phyloP scores from a whole-genome alignment of 2,113 vertebrate genomes.

The Psittacula cyanocephala region DNA sequence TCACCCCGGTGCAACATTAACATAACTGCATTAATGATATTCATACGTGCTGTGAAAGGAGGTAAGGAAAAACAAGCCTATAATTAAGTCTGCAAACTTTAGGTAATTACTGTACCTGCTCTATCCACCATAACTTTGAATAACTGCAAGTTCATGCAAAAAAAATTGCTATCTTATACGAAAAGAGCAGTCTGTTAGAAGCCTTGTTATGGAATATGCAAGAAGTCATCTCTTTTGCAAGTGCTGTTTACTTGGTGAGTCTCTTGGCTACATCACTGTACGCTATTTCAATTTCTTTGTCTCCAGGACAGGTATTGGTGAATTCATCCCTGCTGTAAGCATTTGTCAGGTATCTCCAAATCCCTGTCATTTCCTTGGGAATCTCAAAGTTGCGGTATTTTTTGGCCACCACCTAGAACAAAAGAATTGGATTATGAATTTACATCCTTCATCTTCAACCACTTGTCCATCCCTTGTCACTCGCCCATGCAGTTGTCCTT shows the following conservation, averaged over 20 bases:
- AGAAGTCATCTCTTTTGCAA: neutral
- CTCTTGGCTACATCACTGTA: conserved; percentile 97
- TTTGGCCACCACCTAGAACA: conserved; percentile 92
- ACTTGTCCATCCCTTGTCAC: neutral
- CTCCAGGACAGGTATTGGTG: conserved; percentile 97
- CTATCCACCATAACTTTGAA: conserved; percentile 68
- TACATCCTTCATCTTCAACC: neutral
- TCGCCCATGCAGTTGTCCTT: neutral
- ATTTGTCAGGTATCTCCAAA: conserved; percentile 95
- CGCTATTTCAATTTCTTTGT: conserved; percentile 96
- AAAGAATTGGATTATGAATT: neutral
- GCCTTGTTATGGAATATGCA: conserved; percentile 64
- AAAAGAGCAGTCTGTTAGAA: conserved; percentile 77
- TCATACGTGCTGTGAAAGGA: neutral
- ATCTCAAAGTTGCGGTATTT: conserved; percentile 96
- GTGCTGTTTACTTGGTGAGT: conserved; percentile 87
- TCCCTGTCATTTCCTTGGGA: conserved; percentile 89
- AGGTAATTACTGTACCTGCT: conserved; percentile 69
- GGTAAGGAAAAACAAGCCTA: neutral
- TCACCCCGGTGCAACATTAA: neutral
- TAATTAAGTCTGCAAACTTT: conserved; percentile 58
- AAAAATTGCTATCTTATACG: conserved; percentile 69
- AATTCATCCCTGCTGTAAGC: conserved; percentile 95
- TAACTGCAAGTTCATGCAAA: conserved; percentile 76
- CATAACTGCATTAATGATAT: neutral